Percentiles rank a stretch among this genome's conserved stretches.
phyloP scores from a whole-genome alignment of 2,888 invertebrate species.

The Eilema caniola region DNA sequence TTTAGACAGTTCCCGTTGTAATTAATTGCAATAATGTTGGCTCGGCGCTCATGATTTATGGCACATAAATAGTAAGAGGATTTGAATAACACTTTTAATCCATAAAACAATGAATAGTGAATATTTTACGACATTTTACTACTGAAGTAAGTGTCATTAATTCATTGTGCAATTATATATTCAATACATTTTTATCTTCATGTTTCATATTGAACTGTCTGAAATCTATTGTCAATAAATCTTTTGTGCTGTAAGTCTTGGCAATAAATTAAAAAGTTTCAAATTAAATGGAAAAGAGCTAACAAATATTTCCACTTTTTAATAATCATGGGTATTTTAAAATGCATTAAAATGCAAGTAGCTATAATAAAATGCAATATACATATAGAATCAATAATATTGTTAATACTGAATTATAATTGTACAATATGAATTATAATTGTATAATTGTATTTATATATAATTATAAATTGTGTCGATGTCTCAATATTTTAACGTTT shows the following conservation, averaged over 20 bases:
- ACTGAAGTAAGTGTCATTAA: slow-evolving; percentile 11
- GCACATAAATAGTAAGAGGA: slow-evolving; percentile 14
- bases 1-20: slow-evolving; percentile 7
- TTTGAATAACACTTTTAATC: slow-evolving; percentile 25
- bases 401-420: slow-evolving; percentile 61
- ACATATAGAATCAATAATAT: slow-evolving; percentile 64
- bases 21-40: slow-evolving; percentile 14
- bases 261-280: too few relatives aligned
- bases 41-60: slow-evolving; percentile 12
- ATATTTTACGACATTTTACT: slow-evolving; percentile 25
- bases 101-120: slow-evolving; percentile 27
- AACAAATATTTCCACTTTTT: background rate
- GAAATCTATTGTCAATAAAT: too few relatives aligned
- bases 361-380: slow-evolving; percentile 43
- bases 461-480: slow-evolving; percentile 67
- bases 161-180: background rate
- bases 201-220: too few relatives aligned
- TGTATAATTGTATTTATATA: too few relatives aligned
- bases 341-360: slow-evolving; percentile 9
- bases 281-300: too few relatives aligned
- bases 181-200: too few relatives aligned
- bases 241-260: too few relatives aligned
- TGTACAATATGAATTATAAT: too few relatives aligned
- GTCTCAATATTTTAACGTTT: slow-evolving; percentile 62
- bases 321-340: background rate